Percentiles rank a stretch among this genome's conserved stretches.
Evolutionary conservation across 2,888 invertebrate genomes (phyloP).

Genomic region (Folsomia candida): DNA sequence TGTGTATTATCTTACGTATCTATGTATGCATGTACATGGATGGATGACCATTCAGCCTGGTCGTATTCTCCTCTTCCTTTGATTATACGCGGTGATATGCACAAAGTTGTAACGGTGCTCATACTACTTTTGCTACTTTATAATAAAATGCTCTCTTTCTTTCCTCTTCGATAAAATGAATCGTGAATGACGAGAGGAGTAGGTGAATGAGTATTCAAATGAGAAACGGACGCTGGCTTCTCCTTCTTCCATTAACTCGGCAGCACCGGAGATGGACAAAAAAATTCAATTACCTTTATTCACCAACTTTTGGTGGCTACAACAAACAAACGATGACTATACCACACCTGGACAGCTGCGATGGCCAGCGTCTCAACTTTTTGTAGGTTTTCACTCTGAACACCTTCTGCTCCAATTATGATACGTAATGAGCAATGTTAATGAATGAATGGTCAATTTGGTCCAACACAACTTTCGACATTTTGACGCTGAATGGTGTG

Average conservation of each 20-base stretch:
- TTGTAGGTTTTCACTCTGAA: neutral
- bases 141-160: neutral
- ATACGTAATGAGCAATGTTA: neutral
- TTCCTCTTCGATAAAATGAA: neutral
- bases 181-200: too few relatives aligned
- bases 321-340: neutral
- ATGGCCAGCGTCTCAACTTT: neutral
- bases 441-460: conserved; percentile 5
- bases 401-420: conserved; percentile 4
- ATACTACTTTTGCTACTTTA: neutral
- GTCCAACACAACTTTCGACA: neutral
- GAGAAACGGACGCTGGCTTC: neutral
- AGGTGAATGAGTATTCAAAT: neutral
- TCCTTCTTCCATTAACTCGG: neutral
- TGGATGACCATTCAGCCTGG: neutral
- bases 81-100: neutral
- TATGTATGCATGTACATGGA: too few relatives aligned
- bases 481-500: neutral
- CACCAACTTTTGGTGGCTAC: neutral
- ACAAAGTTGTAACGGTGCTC: neutral
- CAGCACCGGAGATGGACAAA: conserved; percentile 10
- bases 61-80: too few relatives aligned
- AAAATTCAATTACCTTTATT: conserved; percentile 13
- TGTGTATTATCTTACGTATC: too few relatives aligned
- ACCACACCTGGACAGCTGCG: neutral